Evolutionary conservation across 2,113 vertebrate genomes (phyloP), one percentile per base, ranked within the genome.

Genomic region (Podiceps cristatus): DNA sequence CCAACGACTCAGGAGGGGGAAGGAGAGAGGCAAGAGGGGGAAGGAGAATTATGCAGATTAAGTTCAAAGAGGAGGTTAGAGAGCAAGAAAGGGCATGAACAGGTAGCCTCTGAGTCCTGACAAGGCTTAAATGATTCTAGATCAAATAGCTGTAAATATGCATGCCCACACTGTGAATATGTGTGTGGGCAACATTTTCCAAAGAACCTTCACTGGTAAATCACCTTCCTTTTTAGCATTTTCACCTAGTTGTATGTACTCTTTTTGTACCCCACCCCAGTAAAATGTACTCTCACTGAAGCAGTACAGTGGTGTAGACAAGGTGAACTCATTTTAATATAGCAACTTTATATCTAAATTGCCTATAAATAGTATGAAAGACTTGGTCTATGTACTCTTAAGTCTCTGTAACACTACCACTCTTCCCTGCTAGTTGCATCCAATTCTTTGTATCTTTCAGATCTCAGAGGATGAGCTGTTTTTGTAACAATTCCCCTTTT

Each of bases 81-180:
- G 24, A 87, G 27, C 29, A 71, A 91, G 33, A 58, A 62, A 44
- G n/a, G 8, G 12, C 10, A 52, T 83, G 58, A 20, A 31, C 2
- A 4, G 29, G 27, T 18, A 56, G 20, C 4, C 11, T 91, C 11
- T 50, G n/a, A 11, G 16, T 47, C 19, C 56, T 85, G 17, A 35
- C 22, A 53, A 55, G 24, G 27, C 8, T 31, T 12, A 53, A 16
- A 42, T 0, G 1, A 15, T 68, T 77, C 37, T 23, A 45, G 44
- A 20, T 64, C 63, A 87, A 59, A 80, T 2, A 45, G 17, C 27
- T 72, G 20, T 17, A 77, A 60, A 59, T 8, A 7, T 3, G 20
- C 3, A 8, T 18, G n/a, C 14, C 24, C 14, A 15, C 0, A 0
- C 6, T 52, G 20, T 42, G 5, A 64, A 18, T 28, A 24, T 33